Base-by-base conservation (phyloP, 2,888 invertebrate genomes). In the Netelia virgata region DNA sequence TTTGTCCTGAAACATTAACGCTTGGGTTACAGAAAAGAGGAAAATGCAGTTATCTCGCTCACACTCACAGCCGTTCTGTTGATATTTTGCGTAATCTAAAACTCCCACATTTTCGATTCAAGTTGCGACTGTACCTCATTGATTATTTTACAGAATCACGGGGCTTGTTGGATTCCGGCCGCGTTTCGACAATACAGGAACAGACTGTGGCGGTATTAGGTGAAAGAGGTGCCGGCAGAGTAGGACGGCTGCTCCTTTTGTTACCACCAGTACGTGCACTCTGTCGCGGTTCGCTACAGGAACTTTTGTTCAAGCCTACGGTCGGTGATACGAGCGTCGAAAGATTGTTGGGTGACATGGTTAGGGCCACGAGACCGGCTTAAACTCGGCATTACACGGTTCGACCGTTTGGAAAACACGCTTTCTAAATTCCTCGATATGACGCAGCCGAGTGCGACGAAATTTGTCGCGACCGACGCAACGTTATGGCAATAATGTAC, bases 141-240 rank as follows among this genome's bases (percentile, higher is more conserved):
- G 14, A 47, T 14, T 10, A 47, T 47, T 47, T 47, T 23, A 53
- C 61, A 96, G 96, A 96, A 92, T 94, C 95, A 14, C 94, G 95
- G 83, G 96, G 96, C 0, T 93, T 96, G 66, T 94, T 95, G 68
- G 96, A 96, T 88, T 92, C 94, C 0, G 93, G 92, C 8, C 95
- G 96, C 87, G 94, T 96, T 83, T 96, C 95, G 88, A 95, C 96
- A 64, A 93, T 97, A 0, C 98, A 98, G 94, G 97, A 98, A 88
- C 97, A 97, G 92, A 96, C 97, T 0, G 96, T 97, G 83, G 94
- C 96, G 3, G 96, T 97, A 93, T 94, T 98, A 28, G 96, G 96
- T 88, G 97, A 97, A 88, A 96, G 97, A 91, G 96, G 96, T 89
- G 93, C 95, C 0, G 94, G 95, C 0, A 94, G 97, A 20, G 96